Percentiles rank a stretch among this genome's conserved stretches.
phyloP scores from a whole-genome alignment of 2,113 vertebrate genomes.

The Scopus umbretta region DNA sequence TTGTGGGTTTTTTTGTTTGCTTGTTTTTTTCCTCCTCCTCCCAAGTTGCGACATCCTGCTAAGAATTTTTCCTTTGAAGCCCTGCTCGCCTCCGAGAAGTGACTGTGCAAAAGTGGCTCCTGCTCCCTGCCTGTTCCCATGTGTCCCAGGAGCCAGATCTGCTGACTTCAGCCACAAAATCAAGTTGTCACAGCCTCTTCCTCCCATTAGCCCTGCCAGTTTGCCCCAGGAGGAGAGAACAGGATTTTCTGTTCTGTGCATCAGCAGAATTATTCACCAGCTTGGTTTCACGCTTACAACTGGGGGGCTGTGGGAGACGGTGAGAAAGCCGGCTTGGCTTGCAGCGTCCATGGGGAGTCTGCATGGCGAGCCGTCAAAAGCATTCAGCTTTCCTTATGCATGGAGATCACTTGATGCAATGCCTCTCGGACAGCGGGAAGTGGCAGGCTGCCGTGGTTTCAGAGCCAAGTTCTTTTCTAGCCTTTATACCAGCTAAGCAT shows the following conservation, averaged over 20 bases:
- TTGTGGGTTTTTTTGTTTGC: conserved; percentile 30
- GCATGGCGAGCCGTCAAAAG: neutral
- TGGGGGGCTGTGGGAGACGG: neutral
- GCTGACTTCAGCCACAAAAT: conserved; percentile 59
- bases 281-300: neutral
- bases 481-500: neutral
- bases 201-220: conserved; percentile 26
- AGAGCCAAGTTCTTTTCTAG: neutral
- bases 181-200: conserved; percentile 38
- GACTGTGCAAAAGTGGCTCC: conserved; percentile 50
- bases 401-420: neutral
- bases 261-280: conserved; percentile 59
- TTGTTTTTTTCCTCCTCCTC: conserved; percentile 27
- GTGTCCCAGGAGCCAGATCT: conserved; percentile 16
- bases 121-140: conserved; percentile 35
- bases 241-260: conserved; percentile 34
- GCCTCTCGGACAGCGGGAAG: neutral
- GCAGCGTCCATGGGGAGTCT: neutral
- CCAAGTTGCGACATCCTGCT: conserved; percentile 41
- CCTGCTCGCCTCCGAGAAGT: conserved; percentile 13
- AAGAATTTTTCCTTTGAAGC: conserved; percentile 43
- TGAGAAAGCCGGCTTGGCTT: neutral
- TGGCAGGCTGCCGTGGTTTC: neutral
- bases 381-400: neutral
- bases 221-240: conserved; percentile 31